Evolutionary conservation across 2,888 invertebrate genomes (phyloP).

Genomic region (Thera britannica): DNA sequence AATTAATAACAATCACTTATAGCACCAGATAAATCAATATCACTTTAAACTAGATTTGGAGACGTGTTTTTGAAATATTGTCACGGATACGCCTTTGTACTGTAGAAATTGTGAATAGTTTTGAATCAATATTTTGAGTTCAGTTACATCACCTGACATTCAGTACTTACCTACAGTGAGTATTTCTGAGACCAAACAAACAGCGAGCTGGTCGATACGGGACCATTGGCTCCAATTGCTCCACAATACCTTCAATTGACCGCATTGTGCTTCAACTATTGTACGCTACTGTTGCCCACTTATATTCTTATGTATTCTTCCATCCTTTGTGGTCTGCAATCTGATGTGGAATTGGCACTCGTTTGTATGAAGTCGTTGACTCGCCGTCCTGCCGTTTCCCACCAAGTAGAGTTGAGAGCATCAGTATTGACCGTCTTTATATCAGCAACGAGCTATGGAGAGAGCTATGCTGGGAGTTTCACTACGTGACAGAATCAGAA

Average conservation of each 20-base stretch:
- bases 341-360: constrained; percentile 27
- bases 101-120: too few species aligned
- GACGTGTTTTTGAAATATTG: constrained; percentile 7
- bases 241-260: constrained; percentile 47
- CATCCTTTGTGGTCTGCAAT: constrained; percentile 13
- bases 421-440: too few species aligned
- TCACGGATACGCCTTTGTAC: neutral
- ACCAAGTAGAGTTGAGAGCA: neutral
- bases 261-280: constrained; percentile 43
- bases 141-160: neutral
- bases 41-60: constrained; percentile 39
- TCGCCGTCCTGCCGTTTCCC: constrained; percentile 5
- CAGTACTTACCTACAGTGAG: neutral
- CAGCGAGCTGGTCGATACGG: constrained; percentile 39
- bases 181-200: constrained; percentile 18
- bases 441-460: too few species aligned
- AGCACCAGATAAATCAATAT: constrained; percentile 63
- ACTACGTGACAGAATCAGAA: too few species aligned
- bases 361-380: constrained; percentile 29
- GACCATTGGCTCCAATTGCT: constrained; percentile 44
- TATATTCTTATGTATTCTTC: constrained; percentile 11
- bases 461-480: too few species aligned
- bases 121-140: too few species aligned
- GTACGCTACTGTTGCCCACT: constrained; percentile 29
- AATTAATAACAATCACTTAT: constrained; percentile 79